A percentile compares a stretch with the other conserved stretches of the same genome.
These are phyloP conservation scores for Lissonota sp. DNA, from an alignment of 2,888 invertebrate genomes.

Conservation along the genomic window DNA sequence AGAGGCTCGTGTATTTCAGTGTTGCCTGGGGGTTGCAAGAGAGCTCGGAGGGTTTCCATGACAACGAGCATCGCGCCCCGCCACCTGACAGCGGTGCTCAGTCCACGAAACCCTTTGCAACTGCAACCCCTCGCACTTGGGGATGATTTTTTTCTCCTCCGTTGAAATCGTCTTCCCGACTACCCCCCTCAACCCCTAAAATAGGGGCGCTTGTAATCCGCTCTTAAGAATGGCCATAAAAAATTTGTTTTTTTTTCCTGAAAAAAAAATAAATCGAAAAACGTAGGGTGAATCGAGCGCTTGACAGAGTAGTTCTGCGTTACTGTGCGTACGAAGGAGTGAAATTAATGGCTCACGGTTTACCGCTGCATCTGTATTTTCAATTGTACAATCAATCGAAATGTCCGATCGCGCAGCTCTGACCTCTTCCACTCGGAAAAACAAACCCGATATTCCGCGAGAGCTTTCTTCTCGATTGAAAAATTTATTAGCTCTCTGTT, in stretches of 20 bases:
- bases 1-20: slow-evolving; percentile 3
- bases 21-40: slow-evolving; percentile 71
- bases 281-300: not conserved
- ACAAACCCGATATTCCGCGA: not conserved
- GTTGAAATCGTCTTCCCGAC: not conserved
- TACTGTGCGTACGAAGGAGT: not conserved
- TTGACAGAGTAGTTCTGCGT: not conserved
- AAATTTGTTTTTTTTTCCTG: slow-evolving; percentile 6
- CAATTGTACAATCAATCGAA: slow-evolving; percentile 23
- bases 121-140: slow-evolving; percentile 10
- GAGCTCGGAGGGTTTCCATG: slow-evolving; percentile 77
- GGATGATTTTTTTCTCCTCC: slow-evolving; percentile 7
- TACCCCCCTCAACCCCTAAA: not conserved
- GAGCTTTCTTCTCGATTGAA: slow-evolving; percentile 49
- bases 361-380: not conserved
- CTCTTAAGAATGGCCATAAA: slow-evolving; percentile 23
- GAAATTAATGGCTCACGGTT: not conserved
- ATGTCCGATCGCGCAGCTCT: slow-evolving; percentile 45
- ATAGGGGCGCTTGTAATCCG: slow-evolving; percentile 30
- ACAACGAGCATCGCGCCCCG: slow-evolving; percentile 76
- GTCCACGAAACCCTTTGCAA: slow-evolving; percentile 68
- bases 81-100: slow-evolving; percentile 76
- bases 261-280: not conserved
- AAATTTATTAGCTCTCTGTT: slow-evolving; percentile 42
- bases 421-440: slow-evolving; percentile 53